Conservation (phyloP, 2,888 invertebrate genomes). For the Stenolophus ochropezus region DNA sequence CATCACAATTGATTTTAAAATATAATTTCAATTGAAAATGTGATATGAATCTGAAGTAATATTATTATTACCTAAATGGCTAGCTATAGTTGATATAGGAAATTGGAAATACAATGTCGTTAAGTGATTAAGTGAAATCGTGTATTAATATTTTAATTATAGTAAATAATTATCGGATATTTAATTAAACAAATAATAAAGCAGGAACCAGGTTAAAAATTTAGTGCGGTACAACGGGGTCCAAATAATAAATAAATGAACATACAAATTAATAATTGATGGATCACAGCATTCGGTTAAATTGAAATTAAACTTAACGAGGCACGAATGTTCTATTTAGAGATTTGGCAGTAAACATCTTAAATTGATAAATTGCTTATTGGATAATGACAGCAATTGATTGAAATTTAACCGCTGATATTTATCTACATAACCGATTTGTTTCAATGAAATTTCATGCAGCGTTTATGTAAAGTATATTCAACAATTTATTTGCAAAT, state of each 20-base stretch:
- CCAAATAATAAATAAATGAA: background rate
- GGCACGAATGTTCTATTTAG: background rate
- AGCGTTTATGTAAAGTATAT: background rate
- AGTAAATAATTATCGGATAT: too few species aligned
- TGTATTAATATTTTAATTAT: too few species aligned
- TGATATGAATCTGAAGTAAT: too few species aligned
- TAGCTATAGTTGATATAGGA: too few species aligned
- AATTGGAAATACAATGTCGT: too few species aligned
- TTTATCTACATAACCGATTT: background rate
- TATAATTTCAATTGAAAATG: too few species aligned
- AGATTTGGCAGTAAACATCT: background rate
- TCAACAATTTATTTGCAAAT: background rate
- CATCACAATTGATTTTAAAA: too few species aligned
- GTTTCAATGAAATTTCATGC: background rate
- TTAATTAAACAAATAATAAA: background rate
- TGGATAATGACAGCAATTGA: background rate
- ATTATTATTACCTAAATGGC: too few species aligned
- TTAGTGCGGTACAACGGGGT: background rate
- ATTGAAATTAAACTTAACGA: background rate
- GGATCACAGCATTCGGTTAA: background rate
- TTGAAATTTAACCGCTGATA: background rate
- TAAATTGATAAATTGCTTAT: background rate
- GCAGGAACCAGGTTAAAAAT: background rate
- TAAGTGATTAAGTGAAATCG: too few species aligned
- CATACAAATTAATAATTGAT: background rate